Conservation (phyloP, 2,888 invertebrate species). For the Harpagoxenus sublaevis region DNA sequence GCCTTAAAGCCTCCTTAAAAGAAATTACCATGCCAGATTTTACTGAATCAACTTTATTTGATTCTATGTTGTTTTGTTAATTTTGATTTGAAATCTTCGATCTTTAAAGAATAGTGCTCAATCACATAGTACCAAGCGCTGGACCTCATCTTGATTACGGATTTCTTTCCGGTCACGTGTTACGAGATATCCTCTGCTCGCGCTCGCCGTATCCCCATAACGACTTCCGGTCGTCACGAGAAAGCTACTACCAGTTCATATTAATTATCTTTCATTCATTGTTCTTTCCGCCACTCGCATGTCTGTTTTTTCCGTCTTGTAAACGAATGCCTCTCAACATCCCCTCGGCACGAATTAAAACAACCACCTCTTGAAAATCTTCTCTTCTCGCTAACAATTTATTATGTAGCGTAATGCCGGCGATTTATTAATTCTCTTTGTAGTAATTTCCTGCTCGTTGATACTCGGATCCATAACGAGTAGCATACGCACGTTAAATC, state of each 20-base stretch:
- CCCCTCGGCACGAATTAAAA: slow-evolving; percentile 6
- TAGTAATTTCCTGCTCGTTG: background rate
- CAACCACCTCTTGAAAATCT: background rate
- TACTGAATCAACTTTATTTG: background rate
- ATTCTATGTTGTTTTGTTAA: too few species aligned
- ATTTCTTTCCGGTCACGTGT: slow-evolving; percentile 63
- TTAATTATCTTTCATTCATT: slow-evolving; percentile 47
- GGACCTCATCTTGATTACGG: slow-evolving; percentile 31
- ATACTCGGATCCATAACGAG: slow-evolving; percentile 13
- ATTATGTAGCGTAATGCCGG: slow-evolving; percentile 7
- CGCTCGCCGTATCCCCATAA: background rate
- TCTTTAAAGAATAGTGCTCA: background rate
- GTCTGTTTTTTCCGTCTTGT: background rate
- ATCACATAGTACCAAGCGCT: slow-evolving; percentile 16
- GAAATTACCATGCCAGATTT: background rate
- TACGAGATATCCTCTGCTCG: slow-evolving; percentile 15
- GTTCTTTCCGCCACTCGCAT: background rate
- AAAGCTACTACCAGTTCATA: slow-evolving; percentile 56
- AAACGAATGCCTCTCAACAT: background rate
- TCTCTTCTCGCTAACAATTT: slow-evolving; percentile 15
- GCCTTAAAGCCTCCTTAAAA: background rate
- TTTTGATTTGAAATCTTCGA: background rate
- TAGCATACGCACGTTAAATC: slow-evolving; percentile 15
- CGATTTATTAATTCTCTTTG: slow-evolving; percentile 16
- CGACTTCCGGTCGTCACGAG: slow-evolving; percentile 41